phyloP scores from a whole-genome alignment of 1,140 invertebrate genomes.

The Pemphigus obesinymphae region DNA sequence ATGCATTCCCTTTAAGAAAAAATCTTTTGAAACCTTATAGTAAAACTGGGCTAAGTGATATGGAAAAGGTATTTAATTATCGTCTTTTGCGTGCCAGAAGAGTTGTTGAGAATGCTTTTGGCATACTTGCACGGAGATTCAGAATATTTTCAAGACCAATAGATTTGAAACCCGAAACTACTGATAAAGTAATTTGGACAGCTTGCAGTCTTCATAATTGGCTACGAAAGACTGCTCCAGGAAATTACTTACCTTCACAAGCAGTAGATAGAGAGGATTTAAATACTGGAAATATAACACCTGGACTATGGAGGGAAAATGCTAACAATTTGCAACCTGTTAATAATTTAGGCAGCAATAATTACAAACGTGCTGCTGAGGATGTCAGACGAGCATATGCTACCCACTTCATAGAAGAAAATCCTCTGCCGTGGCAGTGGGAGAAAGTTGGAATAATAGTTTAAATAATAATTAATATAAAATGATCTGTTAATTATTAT shows the following conservation, averaged over 20 bases:
- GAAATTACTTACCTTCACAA: not conserved
- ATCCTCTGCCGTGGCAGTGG: no score
- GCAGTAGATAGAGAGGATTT: slow-evolving; percentile 2
- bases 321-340: no score
- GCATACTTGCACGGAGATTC: slow-evolving; percentile 45
- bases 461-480: not conserved
- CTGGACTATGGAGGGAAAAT: no score
- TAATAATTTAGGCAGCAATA: no score
- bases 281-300: no score
- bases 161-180: slow-evolving; percentile 48
- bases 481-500: not conserved
- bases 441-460: not conserved
- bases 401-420: no score
- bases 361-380: no score
- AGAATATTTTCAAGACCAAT: slow-evolving; percentile 49
- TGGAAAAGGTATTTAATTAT: not conserved
- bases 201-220: slow-evolving; percentile 47
- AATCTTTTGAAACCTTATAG: no score
- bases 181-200: slow-evolving; percentile 48
- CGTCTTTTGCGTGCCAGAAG: no score
- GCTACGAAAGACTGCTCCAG: not conserved
- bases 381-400: no score
- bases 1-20: slow-evolving; percentile 7
- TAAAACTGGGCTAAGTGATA: not conserved
- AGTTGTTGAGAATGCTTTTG: no score